Evolutionary conservation across 2,113 vertebrate species (phyloP).

Genomic region (Syrrhaptes paradoxus): DNA sequence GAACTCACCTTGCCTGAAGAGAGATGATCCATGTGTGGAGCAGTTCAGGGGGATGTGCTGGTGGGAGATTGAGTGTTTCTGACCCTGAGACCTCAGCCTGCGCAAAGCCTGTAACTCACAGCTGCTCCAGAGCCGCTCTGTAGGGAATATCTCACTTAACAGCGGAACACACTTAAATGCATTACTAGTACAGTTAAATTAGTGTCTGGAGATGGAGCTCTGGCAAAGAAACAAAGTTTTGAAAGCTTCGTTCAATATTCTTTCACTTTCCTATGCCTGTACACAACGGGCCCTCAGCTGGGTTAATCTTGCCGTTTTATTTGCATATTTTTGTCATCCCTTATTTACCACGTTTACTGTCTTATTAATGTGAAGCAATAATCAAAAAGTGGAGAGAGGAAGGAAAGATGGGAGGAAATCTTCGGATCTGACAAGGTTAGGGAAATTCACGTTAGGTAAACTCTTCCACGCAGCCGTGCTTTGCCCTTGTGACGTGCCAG

Average conservation of each 20-base stretch:
- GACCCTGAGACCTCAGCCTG: neutral
- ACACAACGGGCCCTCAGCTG: neutral
- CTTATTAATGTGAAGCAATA: neutral
- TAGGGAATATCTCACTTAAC: neutral
- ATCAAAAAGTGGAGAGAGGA: neutral
- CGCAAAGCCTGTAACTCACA: neutral
- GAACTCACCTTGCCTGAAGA: neutral
- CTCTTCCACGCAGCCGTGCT: fast-evolving
- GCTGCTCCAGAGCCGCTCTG: conserved; percentile 1
- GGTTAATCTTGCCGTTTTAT: neutral
- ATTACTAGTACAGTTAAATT: neutral
- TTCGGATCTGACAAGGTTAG: neutral
- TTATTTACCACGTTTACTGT: neutral
- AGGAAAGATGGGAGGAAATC: neutral
- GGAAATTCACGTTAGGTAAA: neutral
- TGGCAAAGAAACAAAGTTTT: conserved; percentile 7
- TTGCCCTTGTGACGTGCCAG: fast-evolving
- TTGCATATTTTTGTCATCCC: neutral
- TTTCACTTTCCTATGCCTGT: neutral
- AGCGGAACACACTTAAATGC: neutral
- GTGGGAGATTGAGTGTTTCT: neutral
- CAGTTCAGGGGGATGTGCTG: neutral
- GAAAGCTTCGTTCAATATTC: neutral
- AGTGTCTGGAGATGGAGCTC: neutral
- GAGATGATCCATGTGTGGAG: neutral